Evolutionary conservation across 2,113 vertebrate genomes (phyloP), one percentile per base, ranked within the genome.

Genomic region (Plecturocebus donacophilus): DNA sequence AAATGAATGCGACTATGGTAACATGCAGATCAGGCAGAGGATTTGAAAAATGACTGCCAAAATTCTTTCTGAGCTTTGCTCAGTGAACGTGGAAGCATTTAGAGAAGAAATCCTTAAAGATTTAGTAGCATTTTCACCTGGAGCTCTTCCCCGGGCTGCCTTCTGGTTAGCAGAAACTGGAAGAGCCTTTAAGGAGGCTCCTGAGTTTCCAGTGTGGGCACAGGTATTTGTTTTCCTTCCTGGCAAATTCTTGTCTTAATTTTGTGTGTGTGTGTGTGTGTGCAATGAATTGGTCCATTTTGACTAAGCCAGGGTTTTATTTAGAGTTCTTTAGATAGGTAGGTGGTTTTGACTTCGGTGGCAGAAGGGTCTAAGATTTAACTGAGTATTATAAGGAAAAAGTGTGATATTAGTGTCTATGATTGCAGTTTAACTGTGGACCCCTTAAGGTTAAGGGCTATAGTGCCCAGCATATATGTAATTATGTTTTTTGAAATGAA

Each of bases 1-100:
- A 35, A 84, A 66, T 75, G 94, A 49, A 27, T 40, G 79, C 93
- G 94, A 54, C 87, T 83, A 52, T 95, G 96, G 94, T 75, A 91
- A 96, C 83, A 20, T 80, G 79, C 71, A 81, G 73, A 35, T 96
- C n/a, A 35, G 19, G 79, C 25, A 30, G 89, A 84, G 47, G 47
- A 27, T 73, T 82, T 83, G 91, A 56, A 32, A 84, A 16, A 27
- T 0, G 56, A 56, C 80, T 52, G 58, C 42, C n/a, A 27, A 8
- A 81, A 30, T 35, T 54, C 27, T 42, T 68, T 56, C n/a, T 40
- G 30, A 49, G 23, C 6, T 7, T 6, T 56, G 40, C 68, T 73
- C 6, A 8, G 54, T 19, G 25, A 35, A 5, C 1, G 32, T 30
- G 23, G 52, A 32, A 58, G 42, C 42, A 52, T 42, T 32, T 20